phyloP scores from a whole-genome alignment of 1,140 invertebrate genomes.

The Leptinotarsa texana region DNA sequence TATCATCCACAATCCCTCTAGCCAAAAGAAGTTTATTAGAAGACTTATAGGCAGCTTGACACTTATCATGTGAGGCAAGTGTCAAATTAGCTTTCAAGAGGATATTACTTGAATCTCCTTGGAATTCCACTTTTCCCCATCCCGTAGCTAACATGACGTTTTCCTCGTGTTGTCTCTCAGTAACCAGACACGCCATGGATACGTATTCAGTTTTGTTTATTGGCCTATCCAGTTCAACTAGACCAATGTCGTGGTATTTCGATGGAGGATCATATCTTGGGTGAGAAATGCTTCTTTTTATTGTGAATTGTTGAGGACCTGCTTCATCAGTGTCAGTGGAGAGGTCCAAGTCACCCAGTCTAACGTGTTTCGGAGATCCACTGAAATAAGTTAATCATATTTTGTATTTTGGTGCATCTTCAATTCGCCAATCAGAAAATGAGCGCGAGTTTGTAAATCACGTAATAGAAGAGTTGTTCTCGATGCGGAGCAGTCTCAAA shows the following conservation, averaged over 20 bases:
- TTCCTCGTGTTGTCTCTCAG: conserved; percentile 56
- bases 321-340: conserved; percentile 18
- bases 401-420: too few relatives aligned
- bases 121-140: conserved; percentile 46
- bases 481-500: too few relatives aligned
- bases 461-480: too few relatives aligned
- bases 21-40: conserved; percentile 25
- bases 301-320: conserved; percentile 27
- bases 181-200: conserved; percentile 59
- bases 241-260: conserved; percentile 67
- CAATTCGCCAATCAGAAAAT: too few relatives aligned
- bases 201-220: conserved; percentile 54
- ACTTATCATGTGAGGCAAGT: conserved; percentile 47
- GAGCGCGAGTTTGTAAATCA: too few relatives aligned
- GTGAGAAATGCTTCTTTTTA: conserved; percentile 49
- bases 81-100: conserved; percentile 60
- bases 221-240: conserved; percentile 61
- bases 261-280: conserved; percentile 59
- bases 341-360: conserved; percentile 26
- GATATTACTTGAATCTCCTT: conserved; percentile 53
- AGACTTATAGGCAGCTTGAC: conserved; percentile 51
- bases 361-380: conserved; percentile 29
- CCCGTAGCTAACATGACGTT: conserved; percentile 40
- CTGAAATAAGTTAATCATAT: conserved; percentile 14
- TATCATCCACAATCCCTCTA: conserved; percentile 53